Conservation (phyloP, 1,140 invertebrate species). For the Callitettix versicolor region DNA sequence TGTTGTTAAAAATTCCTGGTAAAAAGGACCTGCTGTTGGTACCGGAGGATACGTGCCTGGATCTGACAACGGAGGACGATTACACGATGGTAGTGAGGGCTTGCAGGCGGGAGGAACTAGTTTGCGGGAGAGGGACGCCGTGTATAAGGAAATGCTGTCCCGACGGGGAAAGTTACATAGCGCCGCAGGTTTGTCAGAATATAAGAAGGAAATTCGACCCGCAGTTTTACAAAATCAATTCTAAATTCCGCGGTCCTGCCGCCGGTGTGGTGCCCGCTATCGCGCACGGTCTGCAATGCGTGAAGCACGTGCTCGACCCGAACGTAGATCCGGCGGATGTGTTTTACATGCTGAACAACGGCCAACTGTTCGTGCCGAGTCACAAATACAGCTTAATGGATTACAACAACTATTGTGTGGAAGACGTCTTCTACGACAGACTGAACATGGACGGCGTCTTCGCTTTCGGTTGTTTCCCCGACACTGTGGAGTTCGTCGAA, state of each 20-base stretch:
- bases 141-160: constrained; percentile 20
- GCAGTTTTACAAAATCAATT: neutral
- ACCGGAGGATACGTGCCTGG: constrained; percentile 21
- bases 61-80: constrained; percentile 10
- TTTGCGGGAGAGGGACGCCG: constrained; percentile 7
- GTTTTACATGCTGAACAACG: neutral
- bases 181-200: neutral
- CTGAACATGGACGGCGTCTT: neutral
- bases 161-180: constrained; percentile 11
- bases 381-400: neutral
- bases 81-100: constrained; percentile 16
- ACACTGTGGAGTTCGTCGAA: neutral
- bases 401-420: constrained; percentile 9
- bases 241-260: neutral
- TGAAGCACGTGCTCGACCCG: constrained; percentile 1
- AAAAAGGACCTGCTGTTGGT: constrained; percentile 5
- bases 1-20: constrained; percentile 6
- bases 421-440: constrained; percentile 1
- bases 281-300: neutral
- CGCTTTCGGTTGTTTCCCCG: constrained; percentile 16
- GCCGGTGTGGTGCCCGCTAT: neutral
- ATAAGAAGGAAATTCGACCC: neutral
- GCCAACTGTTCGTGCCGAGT: neutral
- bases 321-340: neutral
- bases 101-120: constrained; percentile 7